A percentile compares a stretch with the other conserved stretches of the same genome.
Conservation (phyloP, 1,140 invertebrate species). For the Phenacoccus solenopsis region DNA sequence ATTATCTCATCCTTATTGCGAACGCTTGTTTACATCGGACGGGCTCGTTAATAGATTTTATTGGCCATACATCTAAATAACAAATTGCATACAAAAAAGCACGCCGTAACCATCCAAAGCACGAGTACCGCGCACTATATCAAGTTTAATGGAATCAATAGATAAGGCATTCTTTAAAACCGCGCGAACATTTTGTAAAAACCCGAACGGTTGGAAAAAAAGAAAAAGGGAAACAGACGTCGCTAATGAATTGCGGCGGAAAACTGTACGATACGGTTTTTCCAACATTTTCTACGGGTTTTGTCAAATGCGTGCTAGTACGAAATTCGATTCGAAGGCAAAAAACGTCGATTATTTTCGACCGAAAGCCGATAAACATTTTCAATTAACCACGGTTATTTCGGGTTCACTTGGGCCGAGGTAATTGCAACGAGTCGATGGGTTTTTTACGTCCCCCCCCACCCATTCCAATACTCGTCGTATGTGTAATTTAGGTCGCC, state of each 20-base stretch:
- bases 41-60: not conserved
- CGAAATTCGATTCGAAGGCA: no score
- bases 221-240: no score
- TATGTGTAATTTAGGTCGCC: not conserved
- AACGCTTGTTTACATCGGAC: no score
- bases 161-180: not conserved
- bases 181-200: not conserved
- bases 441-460: no score
- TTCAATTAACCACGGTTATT: not conserved
- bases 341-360: not conserved
- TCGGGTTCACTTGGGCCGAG: not conserved
- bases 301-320: no score
- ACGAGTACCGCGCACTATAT: not conserved
- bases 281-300: no score
- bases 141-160: slow-evolving; percentile 2
- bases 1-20: no score
- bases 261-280: not conserved
- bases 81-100: not conserved
- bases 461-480: not conserved
- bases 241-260: not conserved
- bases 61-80: slow-evolving; percentile 2
- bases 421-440: no score
- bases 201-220: not conserved
- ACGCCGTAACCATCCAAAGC: not conserved
- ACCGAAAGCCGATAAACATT: not conserved